Base-by-base conservation (phyloP, 2,113 vertebrate species). In the Brienomyrus brachyistius region DNA sequence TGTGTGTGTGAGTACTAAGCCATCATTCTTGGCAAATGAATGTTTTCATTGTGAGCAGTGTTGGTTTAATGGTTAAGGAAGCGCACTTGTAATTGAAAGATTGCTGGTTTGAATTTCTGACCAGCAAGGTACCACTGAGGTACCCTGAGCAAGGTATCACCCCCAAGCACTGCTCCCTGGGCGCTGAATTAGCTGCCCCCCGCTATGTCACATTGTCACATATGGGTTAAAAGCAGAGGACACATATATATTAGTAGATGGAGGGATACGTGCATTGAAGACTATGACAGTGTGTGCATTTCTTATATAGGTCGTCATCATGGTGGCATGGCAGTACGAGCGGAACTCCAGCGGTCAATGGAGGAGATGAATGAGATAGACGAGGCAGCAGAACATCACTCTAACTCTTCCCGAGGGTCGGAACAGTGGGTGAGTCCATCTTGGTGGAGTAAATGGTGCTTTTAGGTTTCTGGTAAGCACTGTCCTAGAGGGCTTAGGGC, bases 341-440 rank as follows among this genome's bases (percentile, higher is more conserved):
- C 89, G 66, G 5, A 15, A 19, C 51, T 50, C 40, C 35, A 89
- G 13, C 35, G 17, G 4, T 52, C 51, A 27, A 54, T 59, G 90
- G 87, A 88, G 77, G 48, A 82, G 59, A 27, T 48, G 47, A 54
- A 66, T 27, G 87, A 84, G 52, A 11, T 84, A 3, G 80, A 19
- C 11, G 62, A 86, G 88, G 56, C 50, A 1, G 83, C 7, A 21
- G 47, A 59, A 2, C 83, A 62, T n/a, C 87, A 40, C 83, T 66
- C 83, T 35, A 35, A 21, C 45, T 91, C 90, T 66, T 91, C 90
- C 88, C 66, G 50, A 13, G 88, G 88, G 13, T 91, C 90, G 10
- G 77, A 62, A 23, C 88, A 91, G 31, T 89, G 90, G 90, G 90
- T 89, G 66, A 89, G 90, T 87, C 66, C 43, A 9, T 9, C 40